These are phyloP conservation scores for Himantopus leucocephalus DNA, from an alignment of 2,113 vertebrate genomes.

Conservation along the genomic window DNA sequence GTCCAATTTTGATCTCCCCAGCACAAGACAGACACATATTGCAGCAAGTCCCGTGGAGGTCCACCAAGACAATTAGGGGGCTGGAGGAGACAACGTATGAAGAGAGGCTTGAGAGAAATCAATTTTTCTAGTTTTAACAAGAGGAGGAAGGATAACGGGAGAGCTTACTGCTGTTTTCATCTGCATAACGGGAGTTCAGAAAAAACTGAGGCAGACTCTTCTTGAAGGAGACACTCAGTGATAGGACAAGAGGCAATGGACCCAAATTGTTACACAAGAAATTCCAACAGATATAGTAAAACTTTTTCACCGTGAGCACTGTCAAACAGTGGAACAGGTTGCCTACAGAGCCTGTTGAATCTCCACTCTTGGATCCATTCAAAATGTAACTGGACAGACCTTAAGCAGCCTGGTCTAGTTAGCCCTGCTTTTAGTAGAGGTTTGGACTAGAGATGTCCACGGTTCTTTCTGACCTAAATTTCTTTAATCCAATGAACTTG, in stretches of 20 bases:
- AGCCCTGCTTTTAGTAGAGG: neutral
- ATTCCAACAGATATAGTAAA: neutral
- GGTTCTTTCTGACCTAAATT: neutral
- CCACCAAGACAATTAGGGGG: neutral
- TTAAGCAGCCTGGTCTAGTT: neutral
- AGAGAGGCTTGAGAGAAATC: neutral
- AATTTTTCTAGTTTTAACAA: neutral
- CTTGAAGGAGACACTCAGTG: neutral
- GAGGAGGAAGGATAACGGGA: neutral
- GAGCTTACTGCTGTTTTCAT: neutral
- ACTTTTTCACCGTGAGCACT: neutral
- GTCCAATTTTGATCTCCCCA: neutral
- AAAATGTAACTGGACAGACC: neutral
- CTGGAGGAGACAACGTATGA: neutral
- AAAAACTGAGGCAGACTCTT: neutral
- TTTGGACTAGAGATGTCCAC: neutral
- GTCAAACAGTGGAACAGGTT: neutral
- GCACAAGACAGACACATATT: neutral
- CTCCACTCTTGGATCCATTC: neutral
- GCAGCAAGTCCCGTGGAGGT: neutral
- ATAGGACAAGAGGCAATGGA: neutral
- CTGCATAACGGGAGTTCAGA: neutral
- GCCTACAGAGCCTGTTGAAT: neutral
- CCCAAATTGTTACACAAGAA: neutral
- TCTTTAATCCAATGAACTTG: neutral